These are phyloP conservation scores for Luperina nickerlii DNA, from an alignment of 2,888 invertebrate species.

Conservation along the genomic window DNA sequence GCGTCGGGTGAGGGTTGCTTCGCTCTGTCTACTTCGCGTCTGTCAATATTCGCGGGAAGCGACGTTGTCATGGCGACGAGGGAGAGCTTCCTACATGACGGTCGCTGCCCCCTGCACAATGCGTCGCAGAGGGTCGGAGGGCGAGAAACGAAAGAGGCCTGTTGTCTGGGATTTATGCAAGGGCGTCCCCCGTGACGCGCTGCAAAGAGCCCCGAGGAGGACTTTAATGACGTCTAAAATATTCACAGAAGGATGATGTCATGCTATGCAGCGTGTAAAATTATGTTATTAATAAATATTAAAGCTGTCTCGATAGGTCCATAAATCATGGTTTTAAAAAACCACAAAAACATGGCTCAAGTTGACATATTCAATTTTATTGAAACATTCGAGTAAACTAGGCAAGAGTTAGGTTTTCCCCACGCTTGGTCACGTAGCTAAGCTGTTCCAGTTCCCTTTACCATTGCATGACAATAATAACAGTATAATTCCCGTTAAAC, in stretches of 20 bases:
- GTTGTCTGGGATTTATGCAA: conserved; percentile 83
- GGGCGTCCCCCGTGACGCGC: conserved; percentile 71
- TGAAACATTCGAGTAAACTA: background rate
- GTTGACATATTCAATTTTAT: conserved; percentile 1
- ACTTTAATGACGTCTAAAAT: conserved; percentile 63
- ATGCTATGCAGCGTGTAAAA: conserved; percentile 31
- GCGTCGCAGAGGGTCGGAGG: conserved; percentile 82
- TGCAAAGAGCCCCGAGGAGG: conserved; percentile 62
- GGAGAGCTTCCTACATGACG: conserved; percentile 81
- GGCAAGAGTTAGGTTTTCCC: conserved; percentile 47
- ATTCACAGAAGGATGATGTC: conserved; percentile 61
- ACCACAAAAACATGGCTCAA: background rate
- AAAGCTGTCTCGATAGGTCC: conserved; percentile 27
- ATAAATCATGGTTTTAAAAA: conserved; percentile 46
- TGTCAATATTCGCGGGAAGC: conserved; percentile 86
- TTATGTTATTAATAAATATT: conserved; percentile 28
- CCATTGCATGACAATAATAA: conserved; percentile 48
- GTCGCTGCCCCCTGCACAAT: conserved; percentile 85
- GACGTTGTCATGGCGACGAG: conserved; percentile 87
- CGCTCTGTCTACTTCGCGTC: conserved; percentile 79
- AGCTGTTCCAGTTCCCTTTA: conserved; percentile 45
- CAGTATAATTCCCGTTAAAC: conserved; percentile 49
- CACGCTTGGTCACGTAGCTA: conserved; percentile 28
- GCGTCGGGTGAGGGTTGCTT: conserved; percentile 66
- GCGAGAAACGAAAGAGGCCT: conserved; percentile 77